Percentiles rank a stretch among this genome's conserved stretches.
phyloP scores from a whole-genome alignment of 1,140 invertebrate species.

The Thaumatotibia leucotreta region DNA sequence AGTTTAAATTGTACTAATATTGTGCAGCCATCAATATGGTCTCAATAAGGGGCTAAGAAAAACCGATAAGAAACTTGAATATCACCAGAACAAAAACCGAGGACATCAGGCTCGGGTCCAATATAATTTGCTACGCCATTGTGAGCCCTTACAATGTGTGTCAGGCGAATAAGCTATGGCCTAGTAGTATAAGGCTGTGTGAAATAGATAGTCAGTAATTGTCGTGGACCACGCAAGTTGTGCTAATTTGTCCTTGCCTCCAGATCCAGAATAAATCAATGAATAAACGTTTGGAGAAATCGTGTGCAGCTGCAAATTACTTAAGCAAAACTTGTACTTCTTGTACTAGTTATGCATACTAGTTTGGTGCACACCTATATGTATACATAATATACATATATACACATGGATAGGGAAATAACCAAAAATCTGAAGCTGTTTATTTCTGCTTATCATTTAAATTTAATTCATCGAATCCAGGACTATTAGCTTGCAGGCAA shows the following conservation, averaged over 20 bases:
- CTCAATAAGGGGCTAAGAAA: neutral
- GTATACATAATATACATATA: too few relatives aligned
- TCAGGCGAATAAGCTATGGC: conserved; percentile 2
- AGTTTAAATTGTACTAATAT: neutral
- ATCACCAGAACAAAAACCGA: neutral
- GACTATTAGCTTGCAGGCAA: too few relatives aligned
- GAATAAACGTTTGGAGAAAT: too few relatives aligned
- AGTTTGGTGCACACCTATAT: too few relatives aligned
- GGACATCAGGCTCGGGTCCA: neutral
- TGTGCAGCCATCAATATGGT: neutral
- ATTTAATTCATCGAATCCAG: too few relatives aligned
- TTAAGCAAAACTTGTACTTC: too few relatives aligned
- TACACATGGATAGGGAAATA: too few relatives aligned
- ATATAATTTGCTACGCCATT: conserved; percentile 12
- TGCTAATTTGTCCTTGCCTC: neutral
- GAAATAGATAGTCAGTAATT: neutral
- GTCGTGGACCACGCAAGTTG: neutral
- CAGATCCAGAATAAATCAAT: too few relatives aligned
- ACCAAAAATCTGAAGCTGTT: too few relatives aligned
- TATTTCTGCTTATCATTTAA: too few relatives aligned
- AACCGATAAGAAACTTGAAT: conserved; percentile 5
- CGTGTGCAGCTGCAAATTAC: too few relatives aligned
- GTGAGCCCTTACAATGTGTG: conserved; percentile 1
- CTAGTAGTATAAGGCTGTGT: neutral
- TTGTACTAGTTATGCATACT: too few relatives aligned